Base-by-base conservation (phyloP, 1,140 invertebrate genomes). In the Aphelenchoides besseyi region DNA sequence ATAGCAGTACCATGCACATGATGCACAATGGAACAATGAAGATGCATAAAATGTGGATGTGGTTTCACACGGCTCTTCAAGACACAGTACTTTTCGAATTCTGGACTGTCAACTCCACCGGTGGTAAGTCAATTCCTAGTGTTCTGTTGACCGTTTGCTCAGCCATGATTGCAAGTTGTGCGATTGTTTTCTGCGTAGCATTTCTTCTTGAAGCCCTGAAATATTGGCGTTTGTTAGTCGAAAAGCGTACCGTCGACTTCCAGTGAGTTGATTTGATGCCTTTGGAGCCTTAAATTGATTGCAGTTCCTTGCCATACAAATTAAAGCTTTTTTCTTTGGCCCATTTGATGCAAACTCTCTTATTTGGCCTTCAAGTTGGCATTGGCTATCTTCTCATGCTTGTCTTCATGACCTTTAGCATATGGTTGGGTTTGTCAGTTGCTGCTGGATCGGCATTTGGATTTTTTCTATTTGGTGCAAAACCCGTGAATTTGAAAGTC, bases 321-420 rank as follows among this genome's bases (percentile, higher is more conserved):
- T 18, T 29, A 35, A 66, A 69, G 12, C 57, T 74, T 9, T 70
- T 74, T 32, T 59, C 63, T n/a, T 28, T 63, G 3, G 53, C 73
- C 74, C 94, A 97, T 85, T 84, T 90, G 16, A 87, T 91, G 33
- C 94, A 96, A 86, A 95, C 94, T 1, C 77, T 90, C 16, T 87
- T 97, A 3, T 93, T 97, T 84, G 88, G 94, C 69, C 73, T 96
- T 0, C 94, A 97, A 86, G 90, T 95, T 64, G 89, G 91, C 1
- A 85, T 94, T 28, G 92, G 92, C n/a, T 95, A 95, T 85, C 89
- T 94, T 77, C 89, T 96, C n/a, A 97, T 97, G 94, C 86, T 97
- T 85, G 91, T 95, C 68, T 95, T 96, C 86, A 97, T 97, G 94
- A 96, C 93, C 0, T 97, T 94, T 88, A 95, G 95, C 83, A 89